These are phyloP conservation scores for Lymantria monacha DNA, from an alignment of 2,888 invertebrate species.

Conservation along the genomic window DNA sequence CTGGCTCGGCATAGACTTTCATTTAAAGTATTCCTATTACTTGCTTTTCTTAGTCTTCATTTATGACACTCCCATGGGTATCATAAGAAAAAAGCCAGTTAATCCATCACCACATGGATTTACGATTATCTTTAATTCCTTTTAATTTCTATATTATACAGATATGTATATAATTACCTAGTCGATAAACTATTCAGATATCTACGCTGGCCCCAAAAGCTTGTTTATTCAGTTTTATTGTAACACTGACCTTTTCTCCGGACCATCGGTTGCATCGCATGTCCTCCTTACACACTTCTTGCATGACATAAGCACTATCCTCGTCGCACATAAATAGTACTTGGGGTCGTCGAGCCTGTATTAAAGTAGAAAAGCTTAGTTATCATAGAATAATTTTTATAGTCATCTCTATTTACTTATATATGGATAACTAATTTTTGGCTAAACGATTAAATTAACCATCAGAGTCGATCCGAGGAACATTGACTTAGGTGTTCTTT, in stretches of 20 bases:
- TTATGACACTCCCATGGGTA: too few species aligned
- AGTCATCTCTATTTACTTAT: too few species aligned
- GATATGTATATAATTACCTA: too few species aligned
- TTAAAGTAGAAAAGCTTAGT: neutral
- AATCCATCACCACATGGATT: too few species aligned
- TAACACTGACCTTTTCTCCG: conserved; percentile 70
- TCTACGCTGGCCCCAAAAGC: neutral
- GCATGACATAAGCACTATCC: conserved; percentile 86
- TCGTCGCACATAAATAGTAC: conserved; percentile 88
- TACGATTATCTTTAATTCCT: neutral
- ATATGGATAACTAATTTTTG: too few species aligned
- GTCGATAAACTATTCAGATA: neutral
- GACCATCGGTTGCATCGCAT: conserved; percentile 87
- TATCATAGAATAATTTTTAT: neutral
- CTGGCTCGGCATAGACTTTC: too few species aligned
- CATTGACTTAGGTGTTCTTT: too few species aligned
- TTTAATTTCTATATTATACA: neutral
- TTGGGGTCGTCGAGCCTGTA: conserved; percentile 81
- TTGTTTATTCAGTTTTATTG: neutral
- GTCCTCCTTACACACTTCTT: conserved; percentile 87
- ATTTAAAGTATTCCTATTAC: too few species aligned
- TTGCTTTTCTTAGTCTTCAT: too few species aligned
- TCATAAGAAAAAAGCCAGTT: too few species aligned
- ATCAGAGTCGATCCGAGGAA: too few species aligned
- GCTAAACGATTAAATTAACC: too few species aligned